A percentile compares a stretch with the other conserved stretches of the same genome.
Conservation (phyloP, 2,888 invertebrate species). For the Melinaea marsaeus region DNA sequence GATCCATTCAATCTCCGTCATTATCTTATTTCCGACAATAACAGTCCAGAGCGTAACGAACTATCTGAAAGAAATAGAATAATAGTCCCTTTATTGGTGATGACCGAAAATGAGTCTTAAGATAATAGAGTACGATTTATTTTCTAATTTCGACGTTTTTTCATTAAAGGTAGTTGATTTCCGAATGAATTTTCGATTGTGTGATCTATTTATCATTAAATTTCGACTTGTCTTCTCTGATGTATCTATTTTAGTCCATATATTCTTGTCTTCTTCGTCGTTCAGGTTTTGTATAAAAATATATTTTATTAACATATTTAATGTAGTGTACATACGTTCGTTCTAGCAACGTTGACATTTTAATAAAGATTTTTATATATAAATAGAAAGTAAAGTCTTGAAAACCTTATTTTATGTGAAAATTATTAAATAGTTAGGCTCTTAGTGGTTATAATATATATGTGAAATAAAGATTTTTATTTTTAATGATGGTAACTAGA, state of each 20-base stretch:
- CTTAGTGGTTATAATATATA: too few species aligned
- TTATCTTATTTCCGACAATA: conserved; percentile 34
- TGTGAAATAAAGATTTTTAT: too few species aligned
- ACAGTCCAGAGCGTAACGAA: conserved; percentile 19
- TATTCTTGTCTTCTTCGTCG: too few species aligned
- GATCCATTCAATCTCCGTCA: conserved; percentile 32
- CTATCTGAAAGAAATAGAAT: conserved; percentile 21
- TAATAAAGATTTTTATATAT: too few species aligned
- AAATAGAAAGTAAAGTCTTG: too few species aligned
- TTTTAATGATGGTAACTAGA: too few species aligned
- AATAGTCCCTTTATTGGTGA: conserved; percentile 3
- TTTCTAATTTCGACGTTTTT: conserved; percentile 2
- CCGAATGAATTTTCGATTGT: conserved; percentile 18
- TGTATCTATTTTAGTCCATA: not conserved
- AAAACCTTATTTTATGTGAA: too few species aligned
- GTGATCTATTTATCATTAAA: conserved; percentile 4
- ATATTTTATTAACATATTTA: too few species aligned
- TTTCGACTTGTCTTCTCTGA: not conserved
- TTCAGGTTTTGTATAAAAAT: too few species aligned
- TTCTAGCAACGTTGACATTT: too few species aligned
- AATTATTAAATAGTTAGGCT: too few species aligned
- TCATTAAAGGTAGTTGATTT: conserved; percentile 23
- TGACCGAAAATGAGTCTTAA: conserved; percentile 16
- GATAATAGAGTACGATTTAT: not conserved
- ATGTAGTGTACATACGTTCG: too few species aligned